A percentile compares a stretch with the other conserved stretches of the same genome.
phyloP scores from a whole-genome alignment of 2,797 vertebrate species.

The Thaleichthys pacificus region DNA sequence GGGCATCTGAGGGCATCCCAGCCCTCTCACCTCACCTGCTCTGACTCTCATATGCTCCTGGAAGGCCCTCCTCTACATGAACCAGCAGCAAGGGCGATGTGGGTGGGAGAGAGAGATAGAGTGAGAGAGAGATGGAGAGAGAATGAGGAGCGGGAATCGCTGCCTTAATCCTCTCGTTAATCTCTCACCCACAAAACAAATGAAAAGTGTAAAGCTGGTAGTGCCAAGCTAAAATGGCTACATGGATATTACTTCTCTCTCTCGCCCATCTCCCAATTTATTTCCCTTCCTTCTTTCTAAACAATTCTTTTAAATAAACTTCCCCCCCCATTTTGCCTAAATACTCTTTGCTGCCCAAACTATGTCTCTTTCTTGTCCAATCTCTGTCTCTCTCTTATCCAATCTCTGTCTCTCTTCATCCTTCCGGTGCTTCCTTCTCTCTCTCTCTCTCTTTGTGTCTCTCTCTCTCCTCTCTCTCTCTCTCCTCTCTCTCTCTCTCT shows the following conservation, averaged over 20 bases:
- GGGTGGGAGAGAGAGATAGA: background rate
- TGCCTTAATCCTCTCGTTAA: slow-evolving; percentile 78
- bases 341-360: slow-evolving; percentile 8
- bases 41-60: slow-evolving; percentile 56
- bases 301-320: slow-evolving; percentile 16
- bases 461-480: background rate
- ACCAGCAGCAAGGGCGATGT: slow-evolving; percentile 48
- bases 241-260: slow-evolving; percentile 46
- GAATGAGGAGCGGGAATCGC: slow-evolving; percentile 56
- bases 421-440: slow-evolving; percentile 12
- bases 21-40: slow-evolving; percentile 60
- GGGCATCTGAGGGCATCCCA: too few relatives aligned
- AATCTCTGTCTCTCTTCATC: slow-evolving; percentile 23
- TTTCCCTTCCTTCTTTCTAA: slow-evolving; percentile 12
- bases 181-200: slow-evolving; percentile 76
- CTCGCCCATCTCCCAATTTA: slow-evolving; percentile 38
- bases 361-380: slow-evolving; percentile 23
- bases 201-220: slow-evolving; percentile 82
- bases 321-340: background rate
- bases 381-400: slow-evolving; percentile 15
- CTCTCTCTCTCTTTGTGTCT: background rate
- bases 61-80: slow-evolving; percentile 61
- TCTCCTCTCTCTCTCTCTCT: background rate
- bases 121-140: background rate
- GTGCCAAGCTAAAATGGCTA: slow-evolving; percentile 75